Evolutionary conservation across 2,888 invertebrate genomes (phyloP).

Genomic region (Acanthococcus lagerstroemiae): DNA sequence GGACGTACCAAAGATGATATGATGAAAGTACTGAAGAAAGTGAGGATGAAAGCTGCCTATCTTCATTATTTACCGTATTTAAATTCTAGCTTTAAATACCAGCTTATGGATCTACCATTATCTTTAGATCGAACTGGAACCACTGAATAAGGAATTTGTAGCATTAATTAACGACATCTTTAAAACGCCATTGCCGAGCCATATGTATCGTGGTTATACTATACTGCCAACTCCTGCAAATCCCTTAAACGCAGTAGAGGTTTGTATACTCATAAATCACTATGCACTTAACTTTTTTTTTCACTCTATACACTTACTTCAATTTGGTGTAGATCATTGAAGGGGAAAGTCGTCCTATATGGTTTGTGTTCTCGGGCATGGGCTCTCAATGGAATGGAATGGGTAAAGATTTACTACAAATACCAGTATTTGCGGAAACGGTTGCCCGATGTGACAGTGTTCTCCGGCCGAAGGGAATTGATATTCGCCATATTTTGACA

Average conservation of each 20-base stretch:
- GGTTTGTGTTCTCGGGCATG: conserved; percentile 67
- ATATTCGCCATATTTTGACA: conserved; percentile 54
- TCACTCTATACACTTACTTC: background rate
- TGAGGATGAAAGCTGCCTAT: too few species aligned
- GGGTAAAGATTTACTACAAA: conserved; percentile 62
- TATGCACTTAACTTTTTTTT: too few species aligned
- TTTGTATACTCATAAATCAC: background rate
- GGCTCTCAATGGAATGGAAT: conserved; percentile 74
- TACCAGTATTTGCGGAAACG: conserved; percentile 62
- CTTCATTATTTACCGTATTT: background rate
- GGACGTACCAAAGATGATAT: conserved; percentile 33
- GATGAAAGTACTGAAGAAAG: conserved; percentile 24
- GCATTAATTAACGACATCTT: conserved; percentile 34
- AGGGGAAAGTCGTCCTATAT: conserved; percentile 44
- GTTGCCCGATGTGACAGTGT: conserved; percentile 56
- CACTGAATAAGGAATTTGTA: conserved; percentile 34
- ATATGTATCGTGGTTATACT: conserved; percentile 29
- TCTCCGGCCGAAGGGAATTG: conserved; percentile 53
- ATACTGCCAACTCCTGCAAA: conserved; percentile 10
- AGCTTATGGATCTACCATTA: background rate
- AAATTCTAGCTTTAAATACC: background rate
- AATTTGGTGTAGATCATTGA: conserved; percentile 5
- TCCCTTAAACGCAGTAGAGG: conserved; percentile 6
- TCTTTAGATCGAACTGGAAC: conserved; percentile 30
- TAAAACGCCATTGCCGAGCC: conserved; percentile 27